Evolutionary conservation across 2,113 vertebrate genomes (phyloP).

Genomic region (Perca fluviatilis): DNA sequence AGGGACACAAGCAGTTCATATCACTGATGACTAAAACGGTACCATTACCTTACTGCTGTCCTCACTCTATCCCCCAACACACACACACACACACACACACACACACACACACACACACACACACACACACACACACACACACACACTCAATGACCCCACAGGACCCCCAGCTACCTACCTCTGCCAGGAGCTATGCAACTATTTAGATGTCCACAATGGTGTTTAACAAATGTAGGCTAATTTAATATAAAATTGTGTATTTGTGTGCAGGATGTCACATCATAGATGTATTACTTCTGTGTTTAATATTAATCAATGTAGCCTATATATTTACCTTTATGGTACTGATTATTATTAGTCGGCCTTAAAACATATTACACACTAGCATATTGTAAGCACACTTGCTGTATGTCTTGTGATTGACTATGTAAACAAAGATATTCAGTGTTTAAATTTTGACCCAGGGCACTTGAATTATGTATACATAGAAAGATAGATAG

Average conservation of each 20-base stretch:
- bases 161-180: background rate
- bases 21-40: slow-evolving; percentile 67
- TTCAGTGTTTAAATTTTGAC: background rate
- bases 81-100: slow-evolving; percentile 21
- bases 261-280: background rate
- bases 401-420: background rate
- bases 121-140: slow-evolving; percentile 12
- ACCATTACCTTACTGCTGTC: slow-evolving; percentile 22
- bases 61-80: slow-evolving; percentile 1
- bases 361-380: background rate
- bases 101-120: slow-evolving; percentile 23
- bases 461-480: background rate
- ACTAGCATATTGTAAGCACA: too few relatives aligned
- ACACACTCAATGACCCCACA: slow-evolving; percentile 12
- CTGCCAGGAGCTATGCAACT: background rate
- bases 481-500: background rate
- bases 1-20: slow-evolving; percentile 58
- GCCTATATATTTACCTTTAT: background rate
- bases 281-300: background rate
- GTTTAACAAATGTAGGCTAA: background rate
- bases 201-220: background rate
- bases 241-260: background rate
- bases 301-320: background rate
- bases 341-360: background rate
- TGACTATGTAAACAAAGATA: background rate